phyloP scores from a whole-genome alignment of 2,113 vertebrate species.

The Corvus hawaiiensis region DNA sequence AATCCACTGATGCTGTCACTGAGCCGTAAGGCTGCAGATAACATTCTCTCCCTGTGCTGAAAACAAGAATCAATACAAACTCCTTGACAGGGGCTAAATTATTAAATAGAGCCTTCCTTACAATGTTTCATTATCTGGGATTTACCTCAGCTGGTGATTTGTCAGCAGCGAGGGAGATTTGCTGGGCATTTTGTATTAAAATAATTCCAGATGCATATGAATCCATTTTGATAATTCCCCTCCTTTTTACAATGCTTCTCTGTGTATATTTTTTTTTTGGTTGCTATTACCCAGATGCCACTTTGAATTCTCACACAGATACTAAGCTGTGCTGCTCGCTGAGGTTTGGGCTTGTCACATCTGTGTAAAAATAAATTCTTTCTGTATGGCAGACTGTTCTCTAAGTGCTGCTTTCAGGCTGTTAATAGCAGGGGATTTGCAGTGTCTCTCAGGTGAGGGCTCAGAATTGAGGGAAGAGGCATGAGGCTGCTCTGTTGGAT shows the following conservation, averaged over 20 bases:
- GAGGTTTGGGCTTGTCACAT: background rate
- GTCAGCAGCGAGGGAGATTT: conserved; percentile 67
- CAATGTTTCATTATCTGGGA: conserved; percentile 78
- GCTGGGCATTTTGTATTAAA: conserved; percentile 66
- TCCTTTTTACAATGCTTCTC: background rate
- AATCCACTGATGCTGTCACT: conserved; percentile 78
- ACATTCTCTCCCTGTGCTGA: conserved; percentile 81
- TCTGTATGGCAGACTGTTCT: background rate
- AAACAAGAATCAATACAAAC: conserved; percentile 86
- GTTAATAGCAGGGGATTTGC: background rate
- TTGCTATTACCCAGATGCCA: conserved; percentile 28
- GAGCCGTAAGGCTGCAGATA: conserved; percentile 75
- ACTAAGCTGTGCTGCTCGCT: background rate
- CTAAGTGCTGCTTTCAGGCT: background rate
- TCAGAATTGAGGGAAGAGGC: background rate
- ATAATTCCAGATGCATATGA: conserved; percentile 55
- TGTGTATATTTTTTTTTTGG: background rate
- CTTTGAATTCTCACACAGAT: conserved; percentile 1
- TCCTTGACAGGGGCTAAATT: conserved; percentile 85
- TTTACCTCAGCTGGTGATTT: conserved; percentile 76
- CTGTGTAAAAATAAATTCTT: background rate
- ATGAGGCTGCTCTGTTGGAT: background rate
- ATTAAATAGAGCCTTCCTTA: conserved; percentile 83
- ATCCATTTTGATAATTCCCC: conserved; percentile 63
- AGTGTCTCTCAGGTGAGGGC: background rate